Base-by-base conservation (phyloP, 2,888 invertebrate genomes). In the Napeogenes inachia region DNA sequence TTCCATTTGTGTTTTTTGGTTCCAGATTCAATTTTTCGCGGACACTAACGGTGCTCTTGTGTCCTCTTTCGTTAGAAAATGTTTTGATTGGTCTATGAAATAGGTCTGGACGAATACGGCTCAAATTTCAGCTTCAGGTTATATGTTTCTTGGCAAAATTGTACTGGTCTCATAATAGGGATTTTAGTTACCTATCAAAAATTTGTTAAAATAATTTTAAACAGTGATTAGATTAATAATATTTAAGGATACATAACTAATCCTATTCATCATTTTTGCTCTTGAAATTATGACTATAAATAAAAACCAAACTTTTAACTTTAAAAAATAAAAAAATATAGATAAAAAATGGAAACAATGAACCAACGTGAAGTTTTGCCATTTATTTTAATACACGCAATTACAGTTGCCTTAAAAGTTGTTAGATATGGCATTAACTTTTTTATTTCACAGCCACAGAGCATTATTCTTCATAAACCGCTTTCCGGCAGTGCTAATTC, bases 401-500 rank as follows among this genome's bases (percentile, higher is more conserved):
- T 69, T 64, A 61, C 61, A 65, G 50, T 60, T 63, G 45, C 56
- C 47, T 57, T 60, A 64, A 65, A 65, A 67, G 63, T 63, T 58
- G 53, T 59, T 50, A 58, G 54, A 63, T 58, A 60, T 60, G 45
- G 57, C 57, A 65, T 66, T 63, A 70, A 71, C 67, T 70, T 72
- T 70, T 70, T 70, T 71, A 66, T 70, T 68, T 62, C 63, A 63
- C 68, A 59, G 64, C 71, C 69, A 66, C 71, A 73, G 70, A 73
- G 71, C 71, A 72, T 76, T 74, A 76, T 71, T 72, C 75, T 72
- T 73, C 72, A 72, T 74, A 71, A 74, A 74, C 68, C 61, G 70
- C 70, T 68, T 66, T 57, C 63, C 59, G 61, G 59, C 46, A 67
- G 69, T 67, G 72, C 75, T 81, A 80, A 82, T 81, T 80, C 77